A percentile compares a stretch with the other conserved stretches of the same genome.
phyloP scores from a whole-genome alignment of 2,888 invertebrate species.

The Biston stratarius region DNA sequence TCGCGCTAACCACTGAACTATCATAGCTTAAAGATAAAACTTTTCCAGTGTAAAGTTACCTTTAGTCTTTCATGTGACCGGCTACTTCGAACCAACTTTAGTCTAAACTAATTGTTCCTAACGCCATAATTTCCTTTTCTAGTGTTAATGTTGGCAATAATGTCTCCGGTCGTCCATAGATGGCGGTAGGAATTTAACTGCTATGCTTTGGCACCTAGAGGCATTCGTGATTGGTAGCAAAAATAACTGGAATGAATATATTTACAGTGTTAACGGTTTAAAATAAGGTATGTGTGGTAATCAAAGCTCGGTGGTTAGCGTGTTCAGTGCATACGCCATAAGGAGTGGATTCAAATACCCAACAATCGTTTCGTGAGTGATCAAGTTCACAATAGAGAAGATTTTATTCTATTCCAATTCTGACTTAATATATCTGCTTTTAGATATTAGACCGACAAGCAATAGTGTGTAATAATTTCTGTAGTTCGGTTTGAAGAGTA shows the following conservation, averaged over 20 bases:
- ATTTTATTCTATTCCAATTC: too few species aligned
- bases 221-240: conserved; percentile 32
- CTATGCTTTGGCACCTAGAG: conserved; percentile 33
- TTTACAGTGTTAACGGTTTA: background rate
- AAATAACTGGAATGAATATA: conserved; percentile 17
- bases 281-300: background rate
- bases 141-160: conserved; percentile 33
- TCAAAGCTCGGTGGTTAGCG: too few species aligned
- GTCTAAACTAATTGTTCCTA: conserved; percentile 43
- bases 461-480: too few species aligned
- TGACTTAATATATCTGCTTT: too few species aligned
- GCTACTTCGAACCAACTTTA: conserved; percentile 12
- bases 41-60: conserved; percentile 7
- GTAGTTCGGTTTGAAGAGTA: too few species aligned
- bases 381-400: too few species aligned
- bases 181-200: conserved; percentile 22
- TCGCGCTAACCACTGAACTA: too few species aligned
- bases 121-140: conserved; percentile 42
- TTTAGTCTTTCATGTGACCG: conserved; percentile 9
- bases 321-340: too few species aligned
- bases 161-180: conserved; percentile 19
- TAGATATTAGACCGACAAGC: too few species aligned
- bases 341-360: too few species aligned
- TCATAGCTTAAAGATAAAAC: background rate
- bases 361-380: too few species aligned